Base-by-base conservation (phyloP, 53 echinoderm and acorn worm genomes). In the Paracentrotus lividus region DNA sequence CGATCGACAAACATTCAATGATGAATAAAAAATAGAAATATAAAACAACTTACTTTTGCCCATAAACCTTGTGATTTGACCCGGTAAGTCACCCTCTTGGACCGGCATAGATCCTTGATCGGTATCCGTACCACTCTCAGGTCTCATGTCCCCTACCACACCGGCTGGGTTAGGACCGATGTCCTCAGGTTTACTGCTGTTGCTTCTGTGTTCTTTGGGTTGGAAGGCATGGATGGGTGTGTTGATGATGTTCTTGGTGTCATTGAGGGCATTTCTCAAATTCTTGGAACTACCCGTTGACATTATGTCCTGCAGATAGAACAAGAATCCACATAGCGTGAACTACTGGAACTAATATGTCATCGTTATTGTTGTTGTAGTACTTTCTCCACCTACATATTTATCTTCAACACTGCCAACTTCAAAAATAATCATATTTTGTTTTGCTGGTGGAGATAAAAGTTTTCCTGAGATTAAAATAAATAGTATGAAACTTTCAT, bases 11-110 rank as follows among this genome's bases (percentile, higher is more conserved):
- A n/a, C n/a, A n/a, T n/a, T n/a, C n/a, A n/a, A n/a, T n/a, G n/a
- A n/a, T n/a, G n/a, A n/a, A n/a, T n/a, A 64, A 27, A 29, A 29
- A 64, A 64, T 29, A 8, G 13, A 9, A 64, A 29, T 29, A n/a
- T n/a, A n/a, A 10, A 64, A 64, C 64, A 18, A 85, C 99, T 97
- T 94, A 99, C 99, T 95, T 93, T 99, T 99, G 15, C 99, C 99
- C 95, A 99, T 95, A 51, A 99, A 95, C 58, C 96, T 94, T n/a
- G 97, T 97, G 68, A 99, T 78, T 60, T 99, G 99, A 27, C 97
- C 97, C 20, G 99, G 99, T 29, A 99, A 86, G 81, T 99, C 99
- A 8, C 99, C 99, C 31, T 99, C 96, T 43, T 93, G 96, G 36
- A 96, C 93, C 24, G 95, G 93, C 92, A 57, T 77, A 7, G 93